Conservation (phyloP, 2,888 invertebrate species). For the Cantharis flavilabris region DNA sequence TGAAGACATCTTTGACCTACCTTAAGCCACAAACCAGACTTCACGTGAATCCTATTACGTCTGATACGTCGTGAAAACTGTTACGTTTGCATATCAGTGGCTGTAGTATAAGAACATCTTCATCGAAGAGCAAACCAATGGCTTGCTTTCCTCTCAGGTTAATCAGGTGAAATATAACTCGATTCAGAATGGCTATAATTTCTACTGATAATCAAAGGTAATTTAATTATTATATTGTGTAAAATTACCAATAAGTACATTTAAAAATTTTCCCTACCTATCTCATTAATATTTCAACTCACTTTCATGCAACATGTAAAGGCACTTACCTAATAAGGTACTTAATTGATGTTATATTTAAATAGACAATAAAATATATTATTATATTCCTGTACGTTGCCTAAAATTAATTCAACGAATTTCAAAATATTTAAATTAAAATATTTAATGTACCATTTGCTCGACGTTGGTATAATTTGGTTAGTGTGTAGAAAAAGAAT, state of each 20-base stretch:
- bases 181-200: background rate
- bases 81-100: too few species aligned
- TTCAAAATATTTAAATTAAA: background rate
- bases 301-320: background rate
- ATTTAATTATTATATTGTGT: background rate
- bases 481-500: slow-evolving; percentile 7
- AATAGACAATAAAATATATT: background rate
- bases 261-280: background rate
- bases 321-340: background rate
- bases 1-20: too few species aligned
- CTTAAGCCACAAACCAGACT: too few species aligned
- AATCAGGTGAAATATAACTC: too few species aligned
- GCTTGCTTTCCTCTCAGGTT: too few species aligned
- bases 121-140: too few species aligned
- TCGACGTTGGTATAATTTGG: background rate
- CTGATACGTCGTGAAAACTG: too few species aligned
- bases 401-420: background rate
- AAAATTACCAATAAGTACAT: background rate
- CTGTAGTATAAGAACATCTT: too few species aligned
- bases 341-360: background rate
- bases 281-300: background rate
- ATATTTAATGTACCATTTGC: background rate
- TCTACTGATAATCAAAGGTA: background rate
- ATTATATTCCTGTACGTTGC: background rate
- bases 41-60: too few species aligned